Evolutionary conservation across 2,113 vertebrate species (phyloP), one percentile per base, ranked within the genome.

Genomic region (Urocynchramus pylzowi): DNA sequence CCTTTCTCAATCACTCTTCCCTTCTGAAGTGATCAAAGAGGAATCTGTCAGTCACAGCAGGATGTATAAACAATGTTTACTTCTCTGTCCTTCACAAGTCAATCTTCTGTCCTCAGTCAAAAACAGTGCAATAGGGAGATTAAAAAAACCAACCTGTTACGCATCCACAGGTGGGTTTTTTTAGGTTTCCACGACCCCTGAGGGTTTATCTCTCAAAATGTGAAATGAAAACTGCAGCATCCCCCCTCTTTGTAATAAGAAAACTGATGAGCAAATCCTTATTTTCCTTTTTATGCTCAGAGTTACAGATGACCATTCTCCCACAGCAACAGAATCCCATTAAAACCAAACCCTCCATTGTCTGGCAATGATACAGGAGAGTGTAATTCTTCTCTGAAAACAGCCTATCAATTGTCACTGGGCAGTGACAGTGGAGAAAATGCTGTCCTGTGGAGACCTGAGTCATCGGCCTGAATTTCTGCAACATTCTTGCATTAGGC

Each of bases 401-500:
- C 41, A 84, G n/a, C 31, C 30, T 71, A 85, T 82, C 73, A 50
- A 49, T 83, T 84, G 63, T 63, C 75, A 64, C 37, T 41, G 81
- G 44, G 41, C 78, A 80, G 37, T 39, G 76, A 54, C 77, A 69
- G 77, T 37, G 77, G 33, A 96, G 47, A 94, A 95, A 91, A 94
- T 17, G 33, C 52, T 80, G 76, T 93, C 90, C 95, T 90, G 88
- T 3, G 11, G 91, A 77, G 84, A n/a, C 84, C 53, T 77, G 77
- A 95, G 67, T 94, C 84, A 96, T 60, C 5, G 1, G 76, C 33
- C 70, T 70, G 53, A 96, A 96, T 42, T 95, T 96, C 70, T 96
- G 70, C 41, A 86, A 27, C 53, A 2, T 74, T 83, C 67, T 26
- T 91, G 75, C 85, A 92, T 96, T 65, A 90, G 85, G 57, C 84